phyloP scores from a whole-genome alignment of 2,113 vertebrate genomes.

The Tragulus kanchil region DNA sequence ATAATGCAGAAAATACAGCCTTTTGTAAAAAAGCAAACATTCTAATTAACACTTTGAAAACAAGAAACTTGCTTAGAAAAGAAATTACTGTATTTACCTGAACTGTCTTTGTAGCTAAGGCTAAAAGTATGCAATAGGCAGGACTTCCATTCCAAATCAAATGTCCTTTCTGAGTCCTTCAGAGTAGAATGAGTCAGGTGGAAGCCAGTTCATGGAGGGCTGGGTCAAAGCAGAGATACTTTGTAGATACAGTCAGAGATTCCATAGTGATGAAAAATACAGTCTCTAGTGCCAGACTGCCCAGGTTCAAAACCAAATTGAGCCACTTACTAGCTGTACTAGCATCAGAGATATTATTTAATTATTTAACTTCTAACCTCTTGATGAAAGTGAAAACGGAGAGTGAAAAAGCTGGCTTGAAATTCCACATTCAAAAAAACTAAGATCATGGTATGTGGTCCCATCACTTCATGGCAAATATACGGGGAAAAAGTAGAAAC shows the following conservation, averaged over 20 bases:
- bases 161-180: neutral
- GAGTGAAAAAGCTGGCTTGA: neutral
- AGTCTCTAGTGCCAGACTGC: neutral
- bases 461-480: neutral
- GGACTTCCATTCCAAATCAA: neutral
- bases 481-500: neutral
- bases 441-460: neutral
- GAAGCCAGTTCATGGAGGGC: neutral
- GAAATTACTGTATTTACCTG: neutral
- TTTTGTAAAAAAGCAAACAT: slow-evolving; percentile 18
- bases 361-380: neutral
- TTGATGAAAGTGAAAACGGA: neutral
- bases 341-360: neutral
- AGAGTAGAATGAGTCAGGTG: neutral
- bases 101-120: neutral
- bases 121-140: neutral
- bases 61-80: neutral
- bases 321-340: neutral
- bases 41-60: slow-evolving; percentile 1
- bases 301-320: slow-evolving; percentile 28
- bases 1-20: slow-evolving; percentile 57
- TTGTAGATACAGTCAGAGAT: neutral
- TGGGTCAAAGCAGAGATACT: slow-evolving; percentile 12
- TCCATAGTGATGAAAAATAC: neutral
- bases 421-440: neutral